phyloP scores from a whole-genome alignment of 2,113 vertebrate genomes.

The Centropus unirufus region DNA sequence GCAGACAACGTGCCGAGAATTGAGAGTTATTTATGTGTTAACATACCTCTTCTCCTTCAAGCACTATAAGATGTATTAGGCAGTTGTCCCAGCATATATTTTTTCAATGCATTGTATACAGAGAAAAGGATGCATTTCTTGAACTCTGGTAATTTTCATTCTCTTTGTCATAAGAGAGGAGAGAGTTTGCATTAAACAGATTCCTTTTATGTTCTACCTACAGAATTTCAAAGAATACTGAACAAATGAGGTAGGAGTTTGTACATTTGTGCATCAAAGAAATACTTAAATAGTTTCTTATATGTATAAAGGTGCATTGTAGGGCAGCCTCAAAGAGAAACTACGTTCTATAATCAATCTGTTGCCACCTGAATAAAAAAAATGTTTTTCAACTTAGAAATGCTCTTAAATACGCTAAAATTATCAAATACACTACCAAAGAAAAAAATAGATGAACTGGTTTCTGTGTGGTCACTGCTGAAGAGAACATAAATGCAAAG shows the following conservation, averaged over 20 bases:
- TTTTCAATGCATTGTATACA: slow-evolving; percentile 8
- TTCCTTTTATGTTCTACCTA: slow-evolving; percentile 53
- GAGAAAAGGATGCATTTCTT: not conserved
- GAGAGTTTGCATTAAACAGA: slow-evolving; percentile 28
- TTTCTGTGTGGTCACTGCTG: slow-evolving; percentile 16
- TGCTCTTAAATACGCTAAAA: not conserved
- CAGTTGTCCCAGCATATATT: not conserved
- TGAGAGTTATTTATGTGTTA: slow-evolving; percentile 23
- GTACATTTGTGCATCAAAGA: slow-evolving; percentile 51
- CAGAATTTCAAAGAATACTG: slow-evolving; percentile 50
- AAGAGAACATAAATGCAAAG: not conserved
- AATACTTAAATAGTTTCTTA: slow-evolving; percentile 36
- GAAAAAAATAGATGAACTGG: not conserved
- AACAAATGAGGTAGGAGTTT: slow-evolving; percentile 53
- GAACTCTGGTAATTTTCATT: not conserved
- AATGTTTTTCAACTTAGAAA: slow-evolving; percentile 29
- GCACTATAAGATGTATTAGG: not conserved
- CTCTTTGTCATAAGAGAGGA: slow-evolving; percentile 40
- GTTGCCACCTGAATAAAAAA: slow-evolving; percentile 37
- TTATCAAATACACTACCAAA: not conserved
- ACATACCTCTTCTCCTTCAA: not conserved
- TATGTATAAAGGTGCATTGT: slow-evolving; percentile 19
- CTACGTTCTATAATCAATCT: slow-evolving; percentile 15
- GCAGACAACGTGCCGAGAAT: not conserved
- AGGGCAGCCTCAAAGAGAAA: slow-evolving; percentile 34